Percentiles rank a stretch among this genome's conserved stretches.
These are phyloP conservation scores for Eublepharis macularius DNA, from an alignment of 2,113 vertebrate genomes.

Conservation along the genomic window DNA sequence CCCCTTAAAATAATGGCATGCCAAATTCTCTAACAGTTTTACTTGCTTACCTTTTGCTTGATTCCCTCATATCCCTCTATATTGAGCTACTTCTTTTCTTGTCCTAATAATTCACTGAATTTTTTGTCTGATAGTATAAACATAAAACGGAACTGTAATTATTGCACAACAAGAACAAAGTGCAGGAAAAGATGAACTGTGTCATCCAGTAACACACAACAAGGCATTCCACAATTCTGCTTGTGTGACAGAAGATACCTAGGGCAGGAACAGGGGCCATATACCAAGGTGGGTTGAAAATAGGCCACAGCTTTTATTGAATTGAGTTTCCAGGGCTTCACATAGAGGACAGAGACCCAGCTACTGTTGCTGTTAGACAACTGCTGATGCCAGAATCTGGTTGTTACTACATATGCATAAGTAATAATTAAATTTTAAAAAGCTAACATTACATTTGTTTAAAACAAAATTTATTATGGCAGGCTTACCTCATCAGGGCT, in stretches of 20 bases:
- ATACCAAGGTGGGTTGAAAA: neutral
- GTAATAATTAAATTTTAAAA: neutral
- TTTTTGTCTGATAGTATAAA: neutral
- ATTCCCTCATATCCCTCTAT: neutral
- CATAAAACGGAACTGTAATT: neutral
- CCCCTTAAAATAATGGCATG: neutral
- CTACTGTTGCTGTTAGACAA: neutral
- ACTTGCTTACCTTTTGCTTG: neutral
- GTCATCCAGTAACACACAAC: neutral
- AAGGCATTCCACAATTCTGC: neutral
- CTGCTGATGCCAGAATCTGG: neutral
- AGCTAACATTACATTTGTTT: neutral
- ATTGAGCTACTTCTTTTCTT: neutral
- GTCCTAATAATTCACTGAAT: neutral
- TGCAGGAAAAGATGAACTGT: neutral
- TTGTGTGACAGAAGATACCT: neutral
- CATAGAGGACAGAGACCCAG: neutral
- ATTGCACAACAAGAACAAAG: neutral
- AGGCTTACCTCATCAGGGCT: conserved; percentile 93
- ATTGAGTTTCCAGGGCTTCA: neutral
- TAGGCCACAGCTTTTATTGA: neutral
- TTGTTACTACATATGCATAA: neutral
- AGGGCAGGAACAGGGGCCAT: neutral
- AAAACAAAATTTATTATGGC: neutral
- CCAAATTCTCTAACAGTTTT: neutral